Evolutionary conservation across 2,888 invertebrate species (phyloP).

Genomic region (Cosmia trapezina): DNA sequence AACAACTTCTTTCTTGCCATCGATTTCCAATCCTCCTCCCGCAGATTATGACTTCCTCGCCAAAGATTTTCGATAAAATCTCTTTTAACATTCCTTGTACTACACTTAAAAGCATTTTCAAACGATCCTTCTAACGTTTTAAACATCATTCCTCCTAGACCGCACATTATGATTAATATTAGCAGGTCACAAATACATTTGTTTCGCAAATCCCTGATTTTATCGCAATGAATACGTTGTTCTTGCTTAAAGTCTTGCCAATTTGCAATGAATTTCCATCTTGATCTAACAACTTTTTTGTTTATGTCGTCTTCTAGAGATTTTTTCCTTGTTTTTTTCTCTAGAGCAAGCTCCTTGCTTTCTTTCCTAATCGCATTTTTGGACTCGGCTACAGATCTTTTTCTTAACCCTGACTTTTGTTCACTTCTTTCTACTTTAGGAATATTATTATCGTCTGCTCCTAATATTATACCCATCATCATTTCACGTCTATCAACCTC

Average conservation of each 20-base stretch:
- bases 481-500: constrained; percentile 80
- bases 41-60: constrained; percentile 94
- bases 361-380: constrained; percentile 71
- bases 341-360: constrained; percentile 64
- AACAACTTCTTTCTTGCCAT: constrained; percentile 94
- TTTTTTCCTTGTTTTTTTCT: constrained; percentile 72
- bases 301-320: constrained; percentile 72
- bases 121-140: constrained; percentile 95
- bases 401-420: constrained; percentile 77
- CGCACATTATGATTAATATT: constrained; percentile 93
- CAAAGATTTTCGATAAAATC: constrained; percentile 96
- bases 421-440: constrained; percentile 63
- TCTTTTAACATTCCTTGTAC: constrained; percentile 95
- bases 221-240: constrained; percentile 89
- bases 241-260: constrained; percentile 91
- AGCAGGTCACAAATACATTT: constrained; percentile 93
- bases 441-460: constrained; percentile 67
- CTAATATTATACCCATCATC: constrained; percentile 74
- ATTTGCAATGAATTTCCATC: constrained; percentile 84
- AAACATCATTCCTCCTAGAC: constrained; percentile 95
- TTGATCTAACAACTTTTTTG: constrained; percentile 76
- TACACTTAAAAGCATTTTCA: constrained; percentile 96
- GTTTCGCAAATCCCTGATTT: constrained; percentile 90
- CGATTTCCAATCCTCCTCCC: constrained; percentile 97
- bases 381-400: constrained; percentile 74